Evolutionary conservation across 2,113 vertebrate species (phyloP).

Genomic region (Stigmatopora argus): DNA sequence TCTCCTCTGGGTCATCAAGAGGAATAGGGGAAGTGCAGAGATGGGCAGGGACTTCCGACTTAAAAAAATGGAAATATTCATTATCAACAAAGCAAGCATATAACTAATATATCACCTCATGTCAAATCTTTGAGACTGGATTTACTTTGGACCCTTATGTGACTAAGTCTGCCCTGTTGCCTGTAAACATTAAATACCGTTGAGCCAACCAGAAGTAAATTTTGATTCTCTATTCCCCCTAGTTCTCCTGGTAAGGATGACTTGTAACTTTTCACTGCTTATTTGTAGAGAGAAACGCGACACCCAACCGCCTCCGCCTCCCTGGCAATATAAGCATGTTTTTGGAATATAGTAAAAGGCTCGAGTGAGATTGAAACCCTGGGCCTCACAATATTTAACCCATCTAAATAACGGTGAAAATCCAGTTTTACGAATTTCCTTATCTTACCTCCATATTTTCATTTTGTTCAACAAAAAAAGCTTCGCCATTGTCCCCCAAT

Average conservation of each 20-base stretch:
- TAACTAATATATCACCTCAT: neutral
- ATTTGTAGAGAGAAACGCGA: neutral
- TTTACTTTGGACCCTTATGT: neutral
- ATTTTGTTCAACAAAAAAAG: conserved; percentile 87
- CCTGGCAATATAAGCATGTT: too few species aligned
- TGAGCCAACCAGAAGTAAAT: too few species aligned
- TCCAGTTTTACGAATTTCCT: neutral
- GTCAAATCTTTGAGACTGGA: neutral
- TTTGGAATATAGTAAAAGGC: too few species aligned
- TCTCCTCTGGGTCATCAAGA: conserved; percentile 33
- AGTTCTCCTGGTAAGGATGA: neutral
- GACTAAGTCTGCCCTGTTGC: neutral
- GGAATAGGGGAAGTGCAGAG: conserved; percentile 82
- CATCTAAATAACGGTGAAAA: neutral
- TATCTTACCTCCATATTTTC: conserved; percentile 74
- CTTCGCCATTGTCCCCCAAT: conserved; percentile 90
- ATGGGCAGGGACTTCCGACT: conserved; percentile 69
- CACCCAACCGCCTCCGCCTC: too few species aligned
- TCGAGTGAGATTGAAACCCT: neutral
- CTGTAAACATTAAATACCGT: neutral
- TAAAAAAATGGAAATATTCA: neutral
- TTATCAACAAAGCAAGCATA: neutral
- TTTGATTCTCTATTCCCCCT: neutral
- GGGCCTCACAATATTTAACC: neutral
- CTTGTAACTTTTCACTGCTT: neutral